Percentiles rank a stretch among this genome's conserved stretches.
phyloP scores from a whole-genome alignment of 92 coral and sea anemone genomes.

The Parazoanthus atlanticus region DNA sequence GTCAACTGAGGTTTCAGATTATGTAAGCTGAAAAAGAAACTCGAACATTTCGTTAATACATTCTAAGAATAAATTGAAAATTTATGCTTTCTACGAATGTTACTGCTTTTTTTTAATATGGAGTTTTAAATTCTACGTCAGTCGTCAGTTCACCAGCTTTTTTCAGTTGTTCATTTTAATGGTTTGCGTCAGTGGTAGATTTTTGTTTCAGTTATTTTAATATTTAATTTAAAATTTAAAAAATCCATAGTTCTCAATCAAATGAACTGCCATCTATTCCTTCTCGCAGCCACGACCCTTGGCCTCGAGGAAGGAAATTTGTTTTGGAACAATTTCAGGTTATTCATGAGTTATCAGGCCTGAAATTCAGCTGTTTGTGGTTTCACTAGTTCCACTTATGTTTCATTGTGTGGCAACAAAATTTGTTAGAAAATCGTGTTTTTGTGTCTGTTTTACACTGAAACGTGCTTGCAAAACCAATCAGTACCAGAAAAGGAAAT shows the following conservation, averaged over 20 bases:
- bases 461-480: slow-evolving; percentile 19
- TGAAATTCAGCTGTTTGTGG: slow-evolving; percentile 36
- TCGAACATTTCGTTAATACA: slow-evolving; percentile 7
- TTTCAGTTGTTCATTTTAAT: slow-evolving; percentile 31
- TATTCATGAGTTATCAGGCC: slow-evolving; percentile 10
- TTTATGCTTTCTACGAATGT: neutral
- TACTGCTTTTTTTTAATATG: neutral
- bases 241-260: neutral
- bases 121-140: neutral
- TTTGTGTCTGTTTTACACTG: slow-evolving; percentile 26
- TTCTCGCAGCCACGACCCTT: slow-evolving; percentile 18
- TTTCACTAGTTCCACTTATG: slow-evolving; percentile 5
- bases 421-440: neutral
- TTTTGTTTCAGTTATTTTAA: neutral
- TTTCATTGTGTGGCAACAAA: neutral
- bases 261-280: slow-evolving; percentile 6
- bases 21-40: neutral
- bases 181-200: neutral
- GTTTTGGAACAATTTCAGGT: slow-evolving; percentile 18
- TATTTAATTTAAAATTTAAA: neutral
- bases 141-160: slow-evolving; percentile 9
- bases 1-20: slow-evolving; percentile 26
- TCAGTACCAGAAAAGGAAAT: slow-evolving; percentile 36
- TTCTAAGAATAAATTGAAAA: slow-evolving; percentile 10
- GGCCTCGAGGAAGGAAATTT: slow-evolving; percentile 11